Conservation (phyloP, 2,797 vertebrate genomes). For the Rhincodon typus region DNA sequence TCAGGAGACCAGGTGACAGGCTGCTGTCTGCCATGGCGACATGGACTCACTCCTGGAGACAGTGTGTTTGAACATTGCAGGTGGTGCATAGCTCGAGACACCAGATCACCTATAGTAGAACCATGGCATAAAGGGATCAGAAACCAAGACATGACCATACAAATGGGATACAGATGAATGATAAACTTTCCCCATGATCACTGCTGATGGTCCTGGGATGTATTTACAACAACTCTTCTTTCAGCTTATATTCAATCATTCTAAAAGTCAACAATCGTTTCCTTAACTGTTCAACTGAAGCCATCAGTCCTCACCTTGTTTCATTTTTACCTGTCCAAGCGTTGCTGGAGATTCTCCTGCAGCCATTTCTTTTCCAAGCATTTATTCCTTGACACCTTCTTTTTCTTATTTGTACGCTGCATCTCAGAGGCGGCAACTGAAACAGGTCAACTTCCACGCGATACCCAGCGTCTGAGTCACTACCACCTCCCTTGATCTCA, state of each 20-base stretch:
- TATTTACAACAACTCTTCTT: not conserved
- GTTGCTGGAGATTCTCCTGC: not conserved
- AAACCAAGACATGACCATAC: not conserved
- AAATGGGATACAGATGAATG: not conserved
- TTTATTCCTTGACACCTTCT: not conserved
- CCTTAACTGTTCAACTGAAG: not conserved
- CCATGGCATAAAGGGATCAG: not conserved
- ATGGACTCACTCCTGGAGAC: conserved; percentile 57
- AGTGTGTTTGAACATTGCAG: conserved; percentile 72
- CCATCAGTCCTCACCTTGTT: not conserved
- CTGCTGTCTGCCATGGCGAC: conserved; percentile 64
- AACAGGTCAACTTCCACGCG: not conserved
- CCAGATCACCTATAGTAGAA: conserved; percentile 72
- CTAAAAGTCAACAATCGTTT: not conserved
- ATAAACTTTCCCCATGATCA: not conserved
- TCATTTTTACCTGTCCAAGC: not conserved
- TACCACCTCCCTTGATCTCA: not conserved
- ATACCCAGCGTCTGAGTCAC: not conserved
- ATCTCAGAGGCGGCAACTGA: not conserved
- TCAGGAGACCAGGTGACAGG: conserved; percentile 80
- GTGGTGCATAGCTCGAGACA: conserved; percentile 84
- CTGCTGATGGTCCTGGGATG: not conserved
- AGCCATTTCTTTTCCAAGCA: not conserved
- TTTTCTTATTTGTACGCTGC: not conserved
- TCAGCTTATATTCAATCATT: not conserved